Evolutionary conservation across 2,797 vertebrate species (phyloP), one percentile per base, ranked within the genome.

Genomic region (Urocyon cinereoargenteus): DNA sequence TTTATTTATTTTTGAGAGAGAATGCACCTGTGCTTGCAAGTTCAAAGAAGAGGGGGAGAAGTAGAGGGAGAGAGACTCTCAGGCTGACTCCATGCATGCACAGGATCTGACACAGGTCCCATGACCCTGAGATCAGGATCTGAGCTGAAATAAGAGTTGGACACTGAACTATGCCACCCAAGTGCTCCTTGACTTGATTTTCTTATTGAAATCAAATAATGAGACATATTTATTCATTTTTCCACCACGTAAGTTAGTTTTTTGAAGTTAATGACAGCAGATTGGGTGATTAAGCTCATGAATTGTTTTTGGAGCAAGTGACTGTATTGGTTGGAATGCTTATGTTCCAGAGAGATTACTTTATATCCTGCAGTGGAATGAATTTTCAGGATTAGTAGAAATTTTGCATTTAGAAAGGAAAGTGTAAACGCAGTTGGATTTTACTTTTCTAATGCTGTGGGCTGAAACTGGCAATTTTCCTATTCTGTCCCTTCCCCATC

Each of bases 391-490:
- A 66, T 22, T 81, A 68, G 11, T 10, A 90, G 81, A 57, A 90
- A 77, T 72, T 75, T 72, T 82, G 19, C 16, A 36, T 94, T 95
- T 88, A 61, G 31, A 83, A 96, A 96, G 16, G 21, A 95, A 90
- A 87, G 28, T 5, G 0, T 51, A 40, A 57, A 90, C 85, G 22
- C 28, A 86, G 4, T 53, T 68, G 13, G 73, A 40, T 31, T 28
- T 11, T 85, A 16, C 34, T 75, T 88, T 87, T 79, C 61, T 53
- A 21, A 16, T 62, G 8, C 36, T 6, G 21, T 34, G 12, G 26
- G 3, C 36, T 53, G 22, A 55, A 77, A 34, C 51, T 15, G 59
- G 49, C 36, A 59, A 64, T 97, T 95, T 96, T 59, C 68, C 8
- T 88, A 0, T 84, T 79, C 21, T 0, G 13, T 15, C 22, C 92